Conservation (phyloP, 2,113 vertebrate species). For the Hemicordylus capensis region DNA sequence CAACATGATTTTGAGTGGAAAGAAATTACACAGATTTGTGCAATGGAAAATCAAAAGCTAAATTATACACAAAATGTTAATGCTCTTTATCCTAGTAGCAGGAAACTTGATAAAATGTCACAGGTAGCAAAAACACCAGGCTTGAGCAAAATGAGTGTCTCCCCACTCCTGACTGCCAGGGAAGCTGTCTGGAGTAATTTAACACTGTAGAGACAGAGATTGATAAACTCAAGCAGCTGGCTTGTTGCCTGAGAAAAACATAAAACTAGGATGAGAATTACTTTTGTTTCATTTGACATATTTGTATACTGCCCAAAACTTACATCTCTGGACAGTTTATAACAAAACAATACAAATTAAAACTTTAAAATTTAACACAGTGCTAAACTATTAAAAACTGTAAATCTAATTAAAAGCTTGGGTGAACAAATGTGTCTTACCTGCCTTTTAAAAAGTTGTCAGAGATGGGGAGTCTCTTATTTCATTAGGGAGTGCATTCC, state of each 20-base stretch:
- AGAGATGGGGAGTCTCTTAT: no score
- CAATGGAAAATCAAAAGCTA: not conserved
- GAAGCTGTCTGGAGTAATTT: not conserved
- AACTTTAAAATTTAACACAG: no score
- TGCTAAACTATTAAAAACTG: no score
- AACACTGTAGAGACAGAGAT: not conserved
- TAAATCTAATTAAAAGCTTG: no score
- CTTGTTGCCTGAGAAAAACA: not conserved
- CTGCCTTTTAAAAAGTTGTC: no score
- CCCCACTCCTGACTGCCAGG: not conserved
- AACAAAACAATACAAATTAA: no score
- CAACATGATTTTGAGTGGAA: not conserved
- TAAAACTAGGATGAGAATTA: not conserved
- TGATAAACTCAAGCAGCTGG: constrained; percentile 5
- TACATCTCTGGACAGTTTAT: no score
- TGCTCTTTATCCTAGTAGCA: not conserved
- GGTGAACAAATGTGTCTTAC: no score
- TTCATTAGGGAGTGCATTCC: no score
- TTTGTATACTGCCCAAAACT: no score
- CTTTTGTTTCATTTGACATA: no score
- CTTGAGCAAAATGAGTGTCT: not conserved
- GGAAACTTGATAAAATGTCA: not conserved
- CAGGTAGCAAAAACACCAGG: not conserved
- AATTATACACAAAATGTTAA: not conserved
- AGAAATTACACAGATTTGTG: not conserved